Conservation (phyloP, 2,888 invertebrate genomes). For the Diarsia brunnea region DNA sequence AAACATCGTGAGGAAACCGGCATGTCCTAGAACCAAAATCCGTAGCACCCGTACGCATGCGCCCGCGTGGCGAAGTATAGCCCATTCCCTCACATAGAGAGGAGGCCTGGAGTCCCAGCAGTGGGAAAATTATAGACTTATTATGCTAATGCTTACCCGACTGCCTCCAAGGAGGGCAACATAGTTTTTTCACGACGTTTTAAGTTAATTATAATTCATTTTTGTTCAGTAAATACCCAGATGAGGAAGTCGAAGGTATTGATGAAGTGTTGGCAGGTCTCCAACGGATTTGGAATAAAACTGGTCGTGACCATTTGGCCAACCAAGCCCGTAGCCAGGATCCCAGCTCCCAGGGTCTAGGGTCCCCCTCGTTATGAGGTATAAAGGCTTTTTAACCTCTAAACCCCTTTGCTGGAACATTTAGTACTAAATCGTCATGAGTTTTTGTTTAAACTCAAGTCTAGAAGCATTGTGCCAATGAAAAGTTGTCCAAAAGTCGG, state of each 20-base stretch:
- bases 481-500: not conserved
- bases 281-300: not conserved
- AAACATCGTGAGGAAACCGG: too few species aligned
- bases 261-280: not conserved
- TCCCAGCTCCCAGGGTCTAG: not conserved
- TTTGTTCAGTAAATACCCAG: not conserved
- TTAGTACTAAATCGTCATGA: not conserved
- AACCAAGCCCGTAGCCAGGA: not conserved
- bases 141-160: not conserved
- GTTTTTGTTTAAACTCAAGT: not conserved
- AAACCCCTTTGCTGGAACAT: not conserved
- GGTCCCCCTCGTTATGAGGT: not conserved
- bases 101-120: too few species aligned
- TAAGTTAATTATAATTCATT: not conserved
- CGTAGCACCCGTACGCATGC: too few species aligned
- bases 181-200: not conserved
- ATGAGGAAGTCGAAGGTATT: not conserved
- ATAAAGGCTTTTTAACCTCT: not conserved
- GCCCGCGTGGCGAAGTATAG: too few species aligned
- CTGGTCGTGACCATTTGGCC: not conserved
- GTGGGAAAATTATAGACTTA: too few species aligned
- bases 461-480: not conserved
- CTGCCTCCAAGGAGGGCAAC: not conserved
- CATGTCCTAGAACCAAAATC: too few species aligned
- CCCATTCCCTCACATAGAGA: too few species aligned